These are phyloP conservation scores for Heliconius charithonia DNA, from an alignment of 2,888 invertebrate genomes.

Conservation along the genomic window DNA sequence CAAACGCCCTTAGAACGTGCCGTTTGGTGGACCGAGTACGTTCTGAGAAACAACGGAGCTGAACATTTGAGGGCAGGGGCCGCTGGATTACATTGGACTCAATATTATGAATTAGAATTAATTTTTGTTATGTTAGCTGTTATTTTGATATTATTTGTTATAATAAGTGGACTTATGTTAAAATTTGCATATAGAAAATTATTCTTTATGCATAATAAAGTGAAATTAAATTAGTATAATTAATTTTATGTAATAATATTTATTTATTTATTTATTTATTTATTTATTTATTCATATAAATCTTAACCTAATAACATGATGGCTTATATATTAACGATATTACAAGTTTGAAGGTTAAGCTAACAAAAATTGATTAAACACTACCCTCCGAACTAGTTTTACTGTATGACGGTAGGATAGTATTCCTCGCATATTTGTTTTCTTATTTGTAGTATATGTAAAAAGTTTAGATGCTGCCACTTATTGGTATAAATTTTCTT, in stretches of 20 bases:
- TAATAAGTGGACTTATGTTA: neutral
- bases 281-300: no score
- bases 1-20: constrained; percentile 43
- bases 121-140: neutral
- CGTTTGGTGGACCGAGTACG: constrained; percentile 49
- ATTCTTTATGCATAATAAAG: neutral
- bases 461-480: no score
- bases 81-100: constrained; percentile 40
- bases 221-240: constrained; percentile 2
- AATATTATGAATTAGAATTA: constrained; percentile 37
- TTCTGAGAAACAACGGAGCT: constrained; percentile 44
- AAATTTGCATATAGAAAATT: neutral
- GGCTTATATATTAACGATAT: no score
- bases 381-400: no score
- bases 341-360: no score
- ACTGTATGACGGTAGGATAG: no score
- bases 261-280: no score
- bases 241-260: neutral
- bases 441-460: no score
- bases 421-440: no score
- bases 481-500: no score
- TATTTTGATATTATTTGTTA: neutral
- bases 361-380: no score
- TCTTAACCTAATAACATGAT: no score
- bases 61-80: constrained; percentile 42